Conservation (phyloP, 2,888 invertebrate genomes). For the Chaetogeoica ovagalla region DNA sequence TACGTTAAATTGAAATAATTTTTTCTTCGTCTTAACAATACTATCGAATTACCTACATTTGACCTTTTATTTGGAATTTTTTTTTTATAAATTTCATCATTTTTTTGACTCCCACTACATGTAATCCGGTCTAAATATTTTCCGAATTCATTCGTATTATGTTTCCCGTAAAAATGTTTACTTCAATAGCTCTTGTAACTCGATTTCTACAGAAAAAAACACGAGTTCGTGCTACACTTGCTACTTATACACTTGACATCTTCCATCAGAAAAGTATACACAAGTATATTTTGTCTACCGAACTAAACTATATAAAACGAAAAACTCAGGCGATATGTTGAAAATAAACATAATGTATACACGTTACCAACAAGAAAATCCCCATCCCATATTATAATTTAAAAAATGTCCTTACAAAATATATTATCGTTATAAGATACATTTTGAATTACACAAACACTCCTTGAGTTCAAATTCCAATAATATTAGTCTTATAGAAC, state of each 20-base stretch:
- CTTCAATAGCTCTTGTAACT: conserved; percentile 7
- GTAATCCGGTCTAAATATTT: neutral
- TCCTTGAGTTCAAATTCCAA: neutral
- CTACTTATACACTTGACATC: neutral
- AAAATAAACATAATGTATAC: conserved; percentile 15
- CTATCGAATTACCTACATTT: too few relatives aligned
- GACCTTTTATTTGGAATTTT: too few relatives aligned
- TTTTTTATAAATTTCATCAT: too few relatives aligned
- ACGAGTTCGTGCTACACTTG: neutral
- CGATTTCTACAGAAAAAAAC: conserved; percentile 1
- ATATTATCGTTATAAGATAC: neutral
- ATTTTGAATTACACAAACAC: neutral
- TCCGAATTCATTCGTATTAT: neutral
- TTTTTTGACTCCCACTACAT: too few relatives aligned
- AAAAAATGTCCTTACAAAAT: too few relatives aligned
- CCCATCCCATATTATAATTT: neutral
- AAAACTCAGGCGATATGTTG: neutral
- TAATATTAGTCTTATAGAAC: neutral
- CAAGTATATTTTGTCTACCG: neutral
- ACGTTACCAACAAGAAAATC: neutral
- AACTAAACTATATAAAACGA: neutral
- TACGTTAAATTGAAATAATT: too few relatives aligned
- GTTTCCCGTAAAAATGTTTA: conserved; percentile 17
- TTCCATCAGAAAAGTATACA: conserved; percentile 10
- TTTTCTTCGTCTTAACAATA: too few relatives aligned